These are phyloP conservation scores for Hippocampus mohnikei DNA, from an alignment of 2,113 vertebrate genomes.

Conservation along the genomic window DNA sequence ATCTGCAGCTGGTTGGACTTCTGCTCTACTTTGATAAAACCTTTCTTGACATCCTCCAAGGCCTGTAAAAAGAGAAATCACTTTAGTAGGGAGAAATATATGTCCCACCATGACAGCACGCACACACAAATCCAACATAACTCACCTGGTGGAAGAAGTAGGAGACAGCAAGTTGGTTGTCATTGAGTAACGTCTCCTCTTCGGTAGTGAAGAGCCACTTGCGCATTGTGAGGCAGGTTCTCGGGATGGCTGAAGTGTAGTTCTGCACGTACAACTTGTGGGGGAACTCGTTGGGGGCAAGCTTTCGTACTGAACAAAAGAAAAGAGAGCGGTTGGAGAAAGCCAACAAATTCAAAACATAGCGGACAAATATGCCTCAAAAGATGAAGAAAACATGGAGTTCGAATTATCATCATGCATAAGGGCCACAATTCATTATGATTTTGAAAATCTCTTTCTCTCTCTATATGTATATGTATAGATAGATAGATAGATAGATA, in stretches of 20 bases:
- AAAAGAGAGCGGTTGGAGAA: neutral
- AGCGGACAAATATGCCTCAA: neutral
- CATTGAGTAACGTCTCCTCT: constrained; percentile 87
- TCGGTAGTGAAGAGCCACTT: constrained; percentile 97
- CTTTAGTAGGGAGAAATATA: neutral
- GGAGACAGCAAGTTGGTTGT: constrained; percentile 87
- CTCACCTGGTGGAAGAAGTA: constrained; percentile 94
- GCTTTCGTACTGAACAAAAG: constrained; percentile 80
- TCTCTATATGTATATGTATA: no score
- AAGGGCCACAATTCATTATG: neutral
- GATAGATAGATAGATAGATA: neutral
- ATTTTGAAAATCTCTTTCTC: neutral
- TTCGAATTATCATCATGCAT: no score
- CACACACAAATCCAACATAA: neutral
- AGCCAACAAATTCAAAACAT: neutral
- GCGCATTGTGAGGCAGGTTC: constrained; percentile 88
- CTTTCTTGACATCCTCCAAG: constrained; percentile 89
- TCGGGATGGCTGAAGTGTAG: constrained; percentile 91
- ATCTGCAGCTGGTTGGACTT: constrained; percentile 95
- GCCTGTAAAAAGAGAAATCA: constrained; percentile 69
- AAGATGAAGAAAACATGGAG: neutral
- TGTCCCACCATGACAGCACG: neutral
- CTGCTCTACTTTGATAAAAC: constrained; percentile 89
- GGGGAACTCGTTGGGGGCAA: constrained; percentile 95
- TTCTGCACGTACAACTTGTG: constrained; percentile 98